Percentiles rank a stretch among this genome's conserved stretches.
Conservation (phyloP, 2,888 invertebrate genomes). For the Tolmerus cingulatus region DNA sequence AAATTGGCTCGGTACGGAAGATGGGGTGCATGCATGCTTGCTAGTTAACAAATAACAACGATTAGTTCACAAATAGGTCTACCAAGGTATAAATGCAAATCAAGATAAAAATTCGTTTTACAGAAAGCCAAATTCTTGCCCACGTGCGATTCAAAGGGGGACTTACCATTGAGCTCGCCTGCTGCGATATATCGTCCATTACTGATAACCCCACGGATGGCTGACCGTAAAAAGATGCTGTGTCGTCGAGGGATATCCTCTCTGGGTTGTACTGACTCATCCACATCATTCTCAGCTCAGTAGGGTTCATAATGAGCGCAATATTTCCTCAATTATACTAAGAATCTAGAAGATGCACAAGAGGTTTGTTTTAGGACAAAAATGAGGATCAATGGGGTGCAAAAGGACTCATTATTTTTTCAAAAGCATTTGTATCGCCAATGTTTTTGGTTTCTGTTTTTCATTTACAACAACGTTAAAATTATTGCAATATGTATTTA, state of each 20-base stretch:
- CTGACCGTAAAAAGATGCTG: constrained; percentile 63
- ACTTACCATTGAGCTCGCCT: constrained; percentile 66
- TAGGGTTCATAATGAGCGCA: constrained; percentile 51
- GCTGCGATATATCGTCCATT: constrained; percentile 66
- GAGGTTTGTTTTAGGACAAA: not conserved
- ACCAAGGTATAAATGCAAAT: constrained; percentile 16
- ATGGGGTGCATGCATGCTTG: not conserved
- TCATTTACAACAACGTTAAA: not conserved
- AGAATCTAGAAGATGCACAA: not conserved
- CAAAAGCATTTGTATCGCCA: not conserved
- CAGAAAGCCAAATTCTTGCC: not conserved
- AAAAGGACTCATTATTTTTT: not conserved
- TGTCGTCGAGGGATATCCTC: constrained; percentile 61
- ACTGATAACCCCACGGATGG: constrained; percentile 66
- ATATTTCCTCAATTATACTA: not conserved
- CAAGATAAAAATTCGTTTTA: not conserved
- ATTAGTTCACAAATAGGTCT: not conserved
- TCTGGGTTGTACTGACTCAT: constrained; percentile 68
- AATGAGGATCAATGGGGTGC: not conserved
- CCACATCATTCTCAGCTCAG: constrained; percentile 74
- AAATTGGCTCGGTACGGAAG: not conserved
- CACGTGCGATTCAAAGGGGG: not conserved
- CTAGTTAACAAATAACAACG: not conserved
- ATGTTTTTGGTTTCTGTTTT: not conserved
- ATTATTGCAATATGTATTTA: no score